phyloP scores from a whole-genome alignment of 1,140 invertebrate species.

The Scylla paramamosain region DNA sequence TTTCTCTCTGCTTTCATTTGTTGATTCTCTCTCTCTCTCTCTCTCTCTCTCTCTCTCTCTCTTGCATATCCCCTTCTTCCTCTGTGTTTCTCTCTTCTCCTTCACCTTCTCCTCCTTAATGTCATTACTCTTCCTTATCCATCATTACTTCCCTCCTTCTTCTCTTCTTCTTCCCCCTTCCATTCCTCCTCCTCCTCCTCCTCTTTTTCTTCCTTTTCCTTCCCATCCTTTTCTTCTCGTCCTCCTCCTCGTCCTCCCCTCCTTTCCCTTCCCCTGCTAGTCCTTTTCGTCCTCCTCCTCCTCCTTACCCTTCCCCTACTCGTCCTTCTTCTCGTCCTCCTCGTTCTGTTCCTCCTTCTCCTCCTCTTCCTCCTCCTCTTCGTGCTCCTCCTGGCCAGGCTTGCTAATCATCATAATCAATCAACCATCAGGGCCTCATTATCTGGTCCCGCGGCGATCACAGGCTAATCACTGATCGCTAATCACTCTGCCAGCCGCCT shows the following conservation, averaged over 20 bases:
- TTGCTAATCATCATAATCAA: constrained; percentile 56
- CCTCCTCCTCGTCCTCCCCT: not conserved
- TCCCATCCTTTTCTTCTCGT: no score
- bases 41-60: not conserved
- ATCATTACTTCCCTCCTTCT: not conserved
- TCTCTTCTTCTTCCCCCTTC: no score
- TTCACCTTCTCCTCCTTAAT: not conserved
- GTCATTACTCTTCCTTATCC: not conserved
- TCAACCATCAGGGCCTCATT: constrained; percentile 50
- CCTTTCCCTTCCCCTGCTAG: no score
- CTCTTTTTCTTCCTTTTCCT: no score
- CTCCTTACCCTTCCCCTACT: not conserved
- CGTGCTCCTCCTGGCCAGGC: not conserved
- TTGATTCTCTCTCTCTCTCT: not conserved
- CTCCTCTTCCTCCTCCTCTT: constrained; percentile 6
- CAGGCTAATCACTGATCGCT: constrained; percentile 44
- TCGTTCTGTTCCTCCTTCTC: constrained; percentile 16
- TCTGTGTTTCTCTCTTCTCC: not conserved
- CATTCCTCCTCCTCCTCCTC: no score
- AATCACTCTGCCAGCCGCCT: constrained; percentile 29
- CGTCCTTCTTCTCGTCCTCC: not conserved
- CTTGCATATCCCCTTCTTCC: not conserved
- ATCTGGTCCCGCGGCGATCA: constrained; percentile 45
- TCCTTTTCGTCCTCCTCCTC: not conserved
- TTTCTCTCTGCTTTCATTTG: not conserved